These are phyloP conservation scores for Sinohyriopsis cumingii DNA, from an alignment of 2,888 invertebrate species.

Conservation along the genomic window DNA sequence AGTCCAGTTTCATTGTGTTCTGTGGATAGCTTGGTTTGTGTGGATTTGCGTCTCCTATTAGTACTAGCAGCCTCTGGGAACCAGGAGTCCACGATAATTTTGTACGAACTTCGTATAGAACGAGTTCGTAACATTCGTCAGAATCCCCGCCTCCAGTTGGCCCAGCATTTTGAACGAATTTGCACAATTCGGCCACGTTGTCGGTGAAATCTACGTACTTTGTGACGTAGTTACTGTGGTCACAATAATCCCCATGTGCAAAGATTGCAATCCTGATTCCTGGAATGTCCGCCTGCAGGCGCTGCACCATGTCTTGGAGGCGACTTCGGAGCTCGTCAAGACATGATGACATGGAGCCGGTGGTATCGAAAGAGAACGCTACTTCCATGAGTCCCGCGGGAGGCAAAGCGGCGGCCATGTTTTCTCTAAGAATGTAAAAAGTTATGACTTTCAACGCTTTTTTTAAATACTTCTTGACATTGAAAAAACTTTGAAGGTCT, in stretches of 20 bases:
- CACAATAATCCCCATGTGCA: constrained; percentile 69
- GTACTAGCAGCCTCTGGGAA: constrained; percentile 46
- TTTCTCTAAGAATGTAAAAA: neutral
- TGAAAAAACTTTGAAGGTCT: too few species aligned
- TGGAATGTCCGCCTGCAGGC: constrained; percentile 65
- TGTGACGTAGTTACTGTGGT: constrained; percentile 38
- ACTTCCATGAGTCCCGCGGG: constrained; percentile 56
- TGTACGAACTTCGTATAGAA: constrained; percentile 42
- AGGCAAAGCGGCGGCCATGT: constrained; percentile 3
- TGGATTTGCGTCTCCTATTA: constrained; percentile 55
- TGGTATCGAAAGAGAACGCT: constrained; percentile 64
- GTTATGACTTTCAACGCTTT: too few species aligned
- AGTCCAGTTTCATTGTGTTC: constrained; percentile 31
- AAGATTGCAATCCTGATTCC: constrained; percentile 62
- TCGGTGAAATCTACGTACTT: constrained; percentile 45
- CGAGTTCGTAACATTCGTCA: constrained; percentile 59
- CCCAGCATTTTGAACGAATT: constrained; percentile 37
- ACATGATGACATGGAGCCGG: constrained; percentile 56
- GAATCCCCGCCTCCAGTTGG: constrained; percentile 51
- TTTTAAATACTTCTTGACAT: too few species aligned
- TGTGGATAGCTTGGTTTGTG: constrained; percentile 24
- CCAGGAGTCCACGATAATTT: constrained; percentile 49
- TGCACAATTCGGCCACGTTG: constrained; percentile 34
- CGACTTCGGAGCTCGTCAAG: constrained; percentile 52
- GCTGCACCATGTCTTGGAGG: constrained; percentile 60